A percentile compares a stretch with the other conserved stretches of the same genome.
These are phyloP conservation scores for Anser brachyrhynchus DNA, from an alignment of 2,113 vertebrate species.

Conservation along the genomic window DNA sequence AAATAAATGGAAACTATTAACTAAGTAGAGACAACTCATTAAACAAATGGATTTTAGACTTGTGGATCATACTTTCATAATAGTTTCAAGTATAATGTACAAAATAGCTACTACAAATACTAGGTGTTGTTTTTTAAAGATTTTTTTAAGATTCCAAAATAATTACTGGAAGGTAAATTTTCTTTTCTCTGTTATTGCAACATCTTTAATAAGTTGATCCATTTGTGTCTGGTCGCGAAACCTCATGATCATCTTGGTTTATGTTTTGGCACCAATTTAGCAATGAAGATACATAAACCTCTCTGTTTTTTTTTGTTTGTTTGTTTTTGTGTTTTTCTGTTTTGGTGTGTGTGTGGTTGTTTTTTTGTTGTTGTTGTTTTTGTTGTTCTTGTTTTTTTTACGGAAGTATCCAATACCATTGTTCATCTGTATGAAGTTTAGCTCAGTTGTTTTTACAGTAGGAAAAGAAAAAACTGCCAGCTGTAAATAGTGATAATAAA, in stretches of 20 bases:
- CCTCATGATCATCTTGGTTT: neutral
- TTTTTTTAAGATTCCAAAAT: neutral
- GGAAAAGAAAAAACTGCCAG: neutral
- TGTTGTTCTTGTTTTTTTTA: neutral
- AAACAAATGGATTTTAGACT: conserved; percentile 3
- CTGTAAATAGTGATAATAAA: neutral
- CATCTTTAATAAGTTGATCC: neutral
- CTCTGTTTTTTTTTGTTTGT: neutral
- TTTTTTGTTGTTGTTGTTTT: too few species aligned
- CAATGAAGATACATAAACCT: neutral
- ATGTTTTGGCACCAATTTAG: neutral
- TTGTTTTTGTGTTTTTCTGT: neutral
- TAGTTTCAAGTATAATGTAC: neutral
- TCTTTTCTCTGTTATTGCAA: neutral
- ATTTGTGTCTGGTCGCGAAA: neutral
- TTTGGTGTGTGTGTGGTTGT: too few species aligned
- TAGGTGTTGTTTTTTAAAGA: neutral
- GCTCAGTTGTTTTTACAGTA: neutral
- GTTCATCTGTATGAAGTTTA: neutral
- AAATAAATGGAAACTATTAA: conserved; percentile 60
- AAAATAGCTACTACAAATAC: neutral
- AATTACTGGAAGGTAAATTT: neutral
- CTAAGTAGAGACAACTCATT: conserved; percentile 7
- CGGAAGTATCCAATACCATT: neutral
- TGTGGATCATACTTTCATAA: neutral